phyloP scores from a whole-genome alignment of 2,888 invertebrate genomes.

The Diplazon laetatorius region DNA sequence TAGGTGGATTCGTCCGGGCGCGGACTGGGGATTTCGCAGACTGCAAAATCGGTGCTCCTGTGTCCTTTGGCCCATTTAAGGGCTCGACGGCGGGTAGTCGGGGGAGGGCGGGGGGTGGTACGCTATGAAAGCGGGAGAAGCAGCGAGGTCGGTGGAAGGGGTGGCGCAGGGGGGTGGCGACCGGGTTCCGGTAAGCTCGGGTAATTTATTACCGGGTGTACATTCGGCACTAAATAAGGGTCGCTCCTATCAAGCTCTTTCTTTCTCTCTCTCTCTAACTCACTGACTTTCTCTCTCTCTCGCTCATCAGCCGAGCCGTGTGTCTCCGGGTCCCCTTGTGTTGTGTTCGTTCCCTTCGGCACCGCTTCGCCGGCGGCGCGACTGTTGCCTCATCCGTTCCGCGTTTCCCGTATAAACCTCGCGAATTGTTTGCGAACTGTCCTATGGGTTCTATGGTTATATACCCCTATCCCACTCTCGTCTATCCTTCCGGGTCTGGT shows the following conservation, averaged over 20 bases:
- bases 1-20: constrained; percentile 1
- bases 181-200: constrained; percentile 71
- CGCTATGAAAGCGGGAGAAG: constrained; percentile 34
- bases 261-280: constrained; percentile 52
- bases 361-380: constrained; percentile 24
- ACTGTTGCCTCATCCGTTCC: constrained; percentile 55
- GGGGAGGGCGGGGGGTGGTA: constrained; percentile 2
- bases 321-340: constrained; percentile 2
- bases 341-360: constrained; percentile 39
- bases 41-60: constrained; percentile 44
- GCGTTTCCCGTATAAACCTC: constrained; percentile 64
- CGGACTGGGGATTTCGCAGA: constrained; percentile 41
- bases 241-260: constrained; percentile 69
- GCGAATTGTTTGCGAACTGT: constrained; percentile 72
- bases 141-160: constrained; percentile 5
- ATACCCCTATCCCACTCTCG: constrained; percentile 44
- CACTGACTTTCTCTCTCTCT: constrained; percentile 56
- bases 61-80: constrained; percentile 60
- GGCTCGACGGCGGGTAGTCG: constrained; percentile 40
- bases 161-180: constrained; percentile 21
- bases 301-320: constrained; percentile 23
- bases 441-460: constrained; percentile 35
- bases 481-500: constrained; percentile 40
- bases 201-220: constrained; percentile 77
- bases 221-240: constrained; percentile 76